Base-by-base conservation (phyloP, 2,888 invertebrate genomes). In the Leucozona laternaria region DNA sequence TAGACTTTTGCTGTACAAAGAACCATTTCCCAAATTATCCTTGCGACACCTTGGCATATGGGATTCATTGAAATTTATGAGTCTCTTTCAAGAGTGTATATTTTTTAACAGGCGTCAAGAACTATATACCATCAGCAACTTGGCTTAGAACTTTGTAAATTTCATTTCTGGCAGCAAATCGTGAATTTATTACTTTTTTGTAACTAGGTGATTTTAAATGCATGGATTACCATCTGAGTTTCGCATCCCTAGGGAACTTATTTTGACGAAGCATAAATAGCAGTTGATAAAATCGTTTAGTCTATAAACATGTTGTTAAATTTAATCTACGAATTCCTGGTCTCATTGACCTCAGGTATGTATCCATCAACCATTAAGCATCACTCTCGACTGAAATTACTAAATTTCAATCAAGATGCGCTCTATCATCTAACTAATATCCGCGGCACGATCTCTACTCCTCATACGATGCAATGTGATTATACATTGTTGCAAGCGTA, bases 401-500 rank as follows among this genome's bases (percentile, higher is more conserved):
- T 50, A 13, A 66, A 66, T 48, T 66, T 45, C 43, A 40, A 53
- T 68, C 50, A 68, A 40, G 2, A 37, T 11, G 5, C 7, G 20
- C 28, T 17, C 81, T 17, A 48, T 76, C 68, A 76, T 80, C 55
- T 53, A 37, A 34, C 64, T 60, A 72, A 72, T 68, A 58, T 48
- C 64, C 58, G 20, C 15, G 15, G 34, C 82, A 78, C 66, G 78
- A 78, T 83, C 53, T 25, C 25, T 11, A 20, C 53, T 25, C 25
- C 7, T 13, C n/a, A 45, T 20, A 6, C 48, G 37, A 57, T 50
- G 20, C 17, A 37, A 43, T 40, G 7, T 20, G 15, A 10, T n/a
- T n/a, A 25, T 45, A 77, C 71, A 64, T 57, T 72, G 72, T 71
- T 64, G 55, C 1, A 58, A 31, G 34, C 40, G 4, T 40, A 58